Evolutionary conservation across 2,113 vertebrate species (phyloP).

Genomic region (Enhydra lutris): DNA sequence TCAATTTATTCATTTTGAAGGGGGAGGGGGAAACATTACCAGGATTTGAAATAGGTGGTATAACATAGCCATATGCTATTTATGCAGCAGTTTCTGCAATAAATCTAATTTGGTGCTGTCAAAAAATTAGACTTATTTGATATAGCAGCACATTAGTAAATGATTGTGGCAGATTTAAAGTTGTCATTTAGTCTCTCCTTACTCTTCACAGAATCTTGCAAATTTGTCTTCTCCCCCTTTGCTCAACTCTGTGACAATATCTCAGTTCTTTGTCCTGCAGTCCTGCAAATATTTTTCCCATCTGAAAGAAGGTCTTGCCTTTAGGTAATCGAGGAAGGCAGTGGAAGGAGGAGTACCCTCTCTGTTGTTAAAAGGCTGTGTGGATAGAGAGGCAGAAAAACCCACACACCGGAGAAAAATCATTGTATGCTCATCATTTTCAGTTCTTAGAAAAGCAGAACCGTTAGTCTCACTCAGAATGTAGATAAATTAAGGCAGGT

Average conservation of each 20-base stretch:
- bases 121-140: constrained; percentile 88
- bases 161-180: constrained; percentile 83
- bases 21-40: constrained; percentile 79
- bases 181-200: constrained; percentile 82
- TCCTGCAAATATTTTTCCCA: constrained; percentile 77
- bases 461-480: constrained; percentile 75
- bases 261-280: constrained; percentile 81
- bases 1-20: constrained; percentile 79
- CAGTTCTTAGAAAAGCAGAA: constrained; percentile 72
- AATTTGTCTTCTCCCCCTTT: constrained; percentile 50
- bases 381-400: constrained; percentile 49
- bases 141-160: constrained; percentile 86
- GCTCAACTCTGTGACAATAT: constrained; percentile 73
- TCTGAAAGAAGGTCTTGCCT: constrained; percentile 70
- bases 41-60: constrained; percentile 86
- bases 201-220: constrained; percentile 73
- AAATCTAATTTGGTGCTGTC: constrained; percentile 88
- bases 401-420: constrained; percentile 44
- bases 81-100: constrained; percentile 88
- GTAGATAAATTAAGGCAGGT: constrained; percentile 78
- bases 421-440: constrained; percentile 43
- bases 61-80: constrained; percentile 88
- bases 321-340: constrained; percentile 73
- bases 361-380: constrained; percentile 66
- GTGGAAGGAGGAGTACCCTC: constrained; percentile 65